phyloP scores from a whole-genome alignment of 1,140 invertebrate genomes.

The Coptotermes formosanus region DNA sequence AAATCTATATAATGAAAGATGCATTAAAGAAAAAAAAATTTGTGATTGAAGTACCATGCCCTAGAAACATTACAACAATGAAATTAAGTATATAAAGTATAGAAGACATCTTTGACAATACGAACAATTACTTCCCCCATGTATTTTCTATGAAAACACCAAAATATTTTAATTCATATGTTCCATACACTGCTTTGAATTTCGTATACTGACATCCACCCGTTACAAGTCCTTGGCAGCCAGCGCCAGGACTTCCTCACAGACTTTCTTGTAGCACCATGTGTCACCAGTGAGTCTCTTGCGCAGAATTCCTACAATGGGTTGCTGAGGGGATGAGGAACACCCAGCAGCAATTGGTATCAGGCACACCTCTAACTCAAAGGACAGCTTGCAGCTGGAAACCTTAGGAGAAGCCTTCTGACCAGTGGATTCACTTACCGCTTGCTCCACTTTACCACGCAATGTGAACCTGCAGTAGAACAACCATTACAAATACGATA shows the following conservation, averaged over 20 bases:
- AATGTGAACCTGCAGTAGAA: conserved; percentile 58
- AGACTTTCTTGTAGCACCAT: conserved; percentile 84
- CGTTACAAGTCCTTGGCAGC: conserved; percentile 42
- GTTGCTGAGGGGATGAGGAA: conserved; percentile 4
- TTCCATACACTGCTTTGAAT: too few species aligned
- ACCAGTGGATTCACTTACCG: background rate
- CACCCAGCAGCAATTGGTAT: conserved; percentile 46
- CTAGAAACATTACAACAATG: too few species aligned
- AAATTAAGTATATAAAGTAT: too few species aligned
- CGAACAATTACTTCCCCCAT: too few species aligned
- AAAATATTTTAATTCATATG: too few species aligned
- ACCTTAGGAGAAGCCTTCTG: conserved; percentile 38
- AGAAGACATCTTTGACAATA: too few species aligned
- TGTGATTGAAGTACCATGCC: too few species aligned
- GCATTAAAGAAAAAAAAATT: too few species aligned
- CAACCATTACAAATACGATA: background rate
- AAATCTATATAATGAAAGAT: too few species aligned
- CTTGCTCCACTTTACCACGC: conserved; percentile 58
- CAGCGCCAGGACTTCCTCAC: conserved; percentile 73
- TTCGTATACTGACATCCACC: background rate
- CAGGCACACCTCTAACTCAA: conserved; percentile 80
- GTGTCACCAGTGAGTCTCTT: conserved; percentile 80
- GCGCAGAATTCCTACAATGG: conserved; percentile 66
- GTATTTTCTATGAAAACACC: too few species aligned
- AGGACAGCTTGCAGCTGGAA: conserved; percentile 52